Conservation (phyloP, 2,888 invertebrate genomes). For the Aspidapion aeneum region DNA sequence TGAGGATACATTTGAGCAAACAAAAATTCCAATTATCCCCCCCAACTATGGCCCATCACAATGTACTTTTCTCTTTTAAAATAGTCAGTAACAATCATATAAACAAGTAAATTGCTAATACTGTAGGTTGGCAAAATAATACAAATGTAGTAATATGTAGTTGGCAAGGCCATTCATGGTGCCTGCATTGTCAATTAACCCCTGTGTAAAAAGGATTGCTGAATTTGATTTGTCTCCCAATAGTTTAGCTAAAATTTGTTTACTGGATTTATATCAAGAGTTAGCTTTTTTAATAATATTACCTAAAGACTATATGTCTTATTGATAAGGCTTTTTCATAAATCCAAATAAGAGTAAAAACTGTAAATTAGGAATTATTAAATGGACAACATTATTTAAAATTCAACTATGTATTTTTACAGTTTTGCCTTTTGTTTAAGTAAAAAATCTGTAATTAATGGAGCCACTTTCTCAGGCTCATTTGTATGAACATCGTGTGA, state of each 20-base stretch:
- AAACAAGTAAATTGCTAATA: constrained; percentile 47
- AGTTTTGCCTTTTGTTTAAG: constrained; percentile 31
- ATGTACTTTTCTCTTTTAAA: constrained; percentile 40
- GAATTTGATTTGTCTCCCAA: constrained; percentile 57
- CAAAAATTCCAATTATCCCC: constrained; percentile 48
- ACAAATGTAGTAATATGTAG: constrained; percentile 46
- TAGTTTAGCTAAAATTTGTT: constrained; percentile 54
- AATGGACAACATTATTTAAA: too few relatives aligned
- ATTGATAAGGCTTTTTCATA: too few relatives aligned
- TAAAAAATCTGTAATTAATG: constrained; percentile 37
- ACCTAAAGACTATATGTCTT: too few relatives aligned
- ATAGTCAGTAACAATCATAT: constrained; percentile 36
- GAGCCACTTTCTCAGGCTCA: constrained; percentile 52
- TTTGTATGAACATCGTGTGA: constrained; percentile 62
- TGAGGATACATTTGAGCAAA: constrained; percentile 47
- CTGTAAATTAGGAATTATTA: too few relatives aligned
- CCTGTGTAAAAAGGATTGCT: constrained; percentile 58
- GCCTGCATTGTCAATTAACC: constrained; percentile 57
- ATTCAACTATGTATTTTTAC: too few relatives aligned
- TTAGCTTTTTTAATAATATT: too few relatives aligned
- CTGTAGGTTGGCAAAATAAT: constrained; percentile 49
- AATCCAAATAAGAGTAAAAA: too few relatives aligned
- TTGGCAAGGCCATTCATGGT: constrained; percentile 55
- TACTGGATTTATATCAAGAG: too few relatives aligned
- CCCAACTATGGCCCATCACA: constrained; percentile 48